Evolutionary conservation across 1,140 invertebrate genomes (phyloP), one percentile per base, ranked within the genome.

Genomic region (Diabrotica virgifera): DNA sequence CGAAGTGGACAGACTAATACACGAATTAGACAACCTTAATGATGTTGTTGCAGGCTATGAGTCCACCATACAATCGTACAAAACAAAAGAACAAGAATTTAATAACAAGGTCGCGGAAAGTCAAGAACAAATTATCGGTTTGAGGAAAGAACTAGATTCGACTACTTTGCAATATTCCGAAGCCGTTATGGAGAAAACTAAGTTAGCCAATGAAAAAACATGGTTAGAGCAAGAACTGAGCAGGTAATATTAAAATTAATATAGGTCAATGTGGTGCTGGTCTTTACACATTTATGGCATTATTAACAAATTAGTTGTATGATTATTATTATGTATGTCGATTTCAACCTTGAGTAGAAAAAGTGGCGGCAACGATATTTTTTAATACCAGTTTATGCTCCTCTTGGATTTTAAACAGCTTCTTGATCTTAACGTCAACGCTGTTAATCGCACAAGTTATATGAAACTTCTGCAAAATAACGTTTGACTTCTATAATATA

Each of bases 111-210:
- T 80, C 5, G 54, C 59, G 24, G 61, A 75, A 63, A 65, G 74
- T 57, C 68, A 76, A 38, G 59, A 75, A 0, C 68, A 74, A 59
- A 63, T 82, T 5, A 70, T 62, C 12, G 13, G 50, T n/a, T 51
- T 78, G 13, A 63, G 68, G 52, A 58, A 66, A n/a, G 62, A 79
- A 37, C 68, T 77, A 5, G 72, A 79, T 7, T 50, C 66, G 5
- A 68, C 83, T 0, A 83, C 79, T 0, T 71, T 84, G 10, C 80
- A 82, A 52, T 82, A 84, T 10, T 88, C 86, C 36, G 83, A 88
- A 72, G 80, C 83, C 4, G 79, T 86, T 2, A 79, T 87, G 35
- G 86, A 89, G 58, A 85, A 85, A 69, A 85, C 85, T 0, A 86
- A 86, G 72, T 71, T 87, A 5, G 81, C 81, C n/a, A 87, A 87